Evolutionary conservation across 2,113 vertebrate genomes (phyloP).

Genomic region (Peromyscus californicus): DNA sequence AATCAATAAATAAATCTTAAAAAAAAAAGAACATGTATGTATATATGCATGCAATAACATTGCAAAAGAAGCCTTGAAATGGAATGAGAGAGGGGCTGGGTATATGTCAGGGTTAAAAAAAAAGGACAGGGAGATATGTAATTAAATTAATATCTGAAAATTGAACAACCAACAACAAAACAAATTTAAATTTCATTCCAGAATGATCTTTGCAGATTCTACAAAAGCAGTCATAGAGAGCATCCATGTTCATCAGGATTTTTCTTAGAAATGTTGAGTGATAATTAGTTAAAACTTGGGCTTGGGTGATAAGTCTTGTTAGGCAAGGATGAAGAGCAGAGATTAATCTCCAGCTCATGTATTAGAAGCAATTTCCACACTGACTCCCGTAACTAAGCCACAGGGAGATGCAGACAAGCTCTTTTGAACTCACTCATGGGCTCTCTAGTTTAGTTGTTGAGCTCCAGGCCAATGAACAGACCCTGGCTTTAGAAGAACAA

Average conservation of each 20-base stretch:
- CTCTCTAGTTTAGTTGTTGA: not conserved
- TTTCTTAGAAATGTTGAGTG: not conserved
- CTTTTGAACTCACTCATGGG: not conserved
- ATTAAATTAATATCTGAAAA: not conserved
- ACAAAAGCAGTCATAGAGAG: not conserved
- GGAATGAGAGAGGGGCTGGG: not conserved
- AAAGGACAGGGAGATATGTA: not conserved
- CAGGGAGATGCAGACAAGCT: not conserved
- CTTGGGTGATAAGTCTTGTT: not conserved
- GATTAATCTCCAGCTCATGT: not conserved
- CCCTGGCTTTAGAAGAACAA: too few species aligned
- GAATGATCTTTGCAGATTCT: not conserved
- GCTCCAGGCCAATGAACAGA: too few species aligned
- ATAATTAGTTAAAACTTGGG: not conserved
- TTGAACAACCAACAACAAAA: not conserved
- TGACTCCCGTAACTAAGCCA: not conserved
- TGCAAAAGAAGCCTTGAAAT: not conserved
- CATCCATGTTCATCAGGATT: not conserved
- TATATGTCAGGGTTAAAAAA: not conserved
- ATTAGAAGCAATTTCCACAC: not conserved
- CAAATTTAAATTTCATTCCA: not conserved
- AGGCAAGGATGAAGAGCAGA: not conserved
- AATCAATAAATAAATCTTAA: too few species aligned
- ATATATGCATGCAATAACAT: not conserved
- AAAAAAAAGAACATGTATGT: too few species aligned